phyloP scores from a whole-genome alignment of 2,113 vertebrate species.

The Nanorana parkeri region DNA sequence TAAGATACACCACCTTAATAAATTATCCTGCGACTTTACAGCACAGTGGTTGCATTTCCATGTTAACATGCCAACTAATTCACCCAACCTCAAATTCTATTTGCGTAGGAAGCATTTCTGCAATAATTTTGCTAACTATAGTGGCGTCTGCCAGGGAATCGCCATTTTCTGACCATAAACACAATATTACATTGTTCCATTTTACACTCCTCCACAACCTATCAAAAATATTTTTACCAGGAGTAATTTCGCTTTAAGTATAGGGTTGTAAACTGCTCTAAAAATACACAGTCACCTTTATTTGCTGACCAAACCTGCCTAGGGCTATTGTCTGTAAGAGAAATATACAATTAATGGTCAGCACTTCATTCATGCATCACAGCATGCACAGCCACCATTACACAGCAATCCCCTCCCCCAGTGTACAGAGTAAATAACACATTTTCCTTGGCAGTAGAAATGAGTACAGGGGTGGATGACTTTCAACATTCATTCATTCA shows the following conservation, averaged over 20 bases:
- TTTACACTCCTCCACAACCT: background rate
- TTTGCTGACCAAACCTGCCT: background rate
- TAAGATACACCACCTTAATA: too few species aligned
- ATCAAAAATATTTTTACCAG: background rate
- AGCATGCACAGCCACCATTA: background rate
- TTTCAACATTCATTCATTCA: too few species aligned
- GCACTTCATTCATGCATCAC: constrained; percentile 6
- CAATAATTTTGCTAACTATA: too few species aligned
- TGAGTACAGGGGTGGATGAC: background rate
- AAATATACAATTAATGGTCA: constrained; percentile 16
- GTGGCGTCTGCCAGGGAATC: too few species aligned
- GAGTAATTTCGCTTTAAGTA: background rate
- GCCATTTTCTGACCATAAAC: too few species aligned
- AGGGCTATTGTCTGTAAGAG: constrained; percentile 19
- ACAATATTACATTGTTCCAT: too few species aligned
- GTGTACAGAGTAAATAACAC: background rate
- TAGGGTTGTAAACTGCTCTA: background rate
- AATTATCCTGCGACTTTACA: too few species aligned
- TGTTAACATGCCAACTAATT: too few species aligned
- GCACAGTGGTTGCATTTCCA: too few species aligned
- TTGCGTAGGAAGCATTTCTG: too few species aligned
- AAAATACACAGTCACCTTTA: background rate
- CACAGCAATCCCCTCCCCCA: background rate
- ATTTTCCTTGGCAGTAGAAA: background rate
- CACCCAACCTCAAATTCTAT: too few species aligned